phyloP scores from a whole-genome alignment of 2,113 vertebrate species.

The Dasypus novemcinctus region DNA sequence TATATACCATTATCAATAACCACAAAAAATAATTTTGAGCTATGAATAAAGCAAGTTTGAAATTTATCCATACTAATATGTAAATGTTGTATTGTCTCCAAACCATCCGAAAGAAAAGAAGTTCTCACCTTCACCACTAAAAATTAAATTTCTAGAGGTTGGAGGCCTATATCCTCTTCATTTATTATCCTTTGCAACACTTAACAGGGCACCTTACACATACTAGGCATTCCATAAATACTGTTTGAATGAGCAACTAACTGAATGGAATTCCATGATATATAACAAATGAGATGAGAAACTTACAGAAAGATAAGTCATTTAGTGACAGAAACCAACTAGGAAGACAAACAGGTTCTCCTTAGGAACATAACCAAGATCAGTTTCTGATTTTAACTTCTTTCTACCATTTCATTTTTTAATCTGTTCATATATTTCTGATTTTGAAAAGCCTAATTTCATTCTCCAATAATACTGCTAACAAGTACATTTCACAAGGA shows the following conservation, averaged over 20 bases:
- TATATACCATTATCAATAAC: not conserved
- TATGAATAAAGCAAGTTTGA: not conserved
- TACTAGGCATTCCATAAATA: not conserved
- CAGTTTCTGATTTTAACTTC: not conserved
- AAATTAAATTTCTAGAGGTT: not conserved
- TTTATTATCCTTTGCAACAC: not conserved
- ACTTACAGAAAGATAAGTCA: not conserved
- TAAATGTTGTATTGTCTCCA: not conserved
- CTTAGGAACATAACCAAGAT: not conserved
- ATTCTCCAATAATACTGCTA: not conserved
- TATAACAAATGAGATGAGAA: not conserved
- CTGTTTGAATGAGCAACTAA: not conserved
- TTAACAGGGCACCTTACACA: not conserved
- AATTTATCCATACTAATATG: not conserved
- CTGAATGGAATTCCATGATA: not conserved
- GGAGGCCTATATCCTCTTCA: not conserved
- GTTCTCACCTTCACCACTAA: not conserved
- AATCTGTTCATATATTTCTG: not conserved
- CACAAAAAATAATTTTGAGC: not conserved
- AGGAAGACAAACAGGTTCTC: not conserved
- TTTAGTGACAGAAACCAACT: not conserved
- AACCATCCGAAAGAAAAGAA: not conserved
- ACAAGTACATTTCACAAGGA: not conserved
- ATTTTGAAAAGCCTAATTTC: not conserved
- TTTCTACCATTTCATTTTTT: not conserved